Conservation (phyloP, 2,113 vertebrate genomes). For the Bujurquina vittata region DNA sequence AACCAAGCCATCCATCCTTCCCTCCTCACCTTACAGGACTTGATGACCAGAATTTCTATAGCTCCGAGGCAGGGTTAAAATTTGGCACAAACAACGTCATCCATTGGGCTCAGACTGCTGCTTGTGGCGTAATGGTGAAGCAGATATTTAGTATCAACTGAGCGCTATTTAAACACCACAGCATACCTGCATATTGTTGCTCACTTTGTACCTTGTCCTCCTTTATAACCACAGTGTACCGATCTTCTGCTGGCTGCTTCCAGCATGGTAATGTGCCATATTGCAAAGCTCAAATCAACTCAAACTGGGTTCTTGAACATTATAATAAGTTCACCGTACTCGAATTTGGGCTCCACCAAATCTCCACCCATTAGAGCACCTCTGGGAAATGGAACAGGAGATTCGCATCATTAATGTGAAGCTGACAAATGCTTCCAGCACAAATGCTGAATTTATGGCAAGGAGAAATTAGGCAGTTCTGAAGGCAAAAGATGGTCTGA, state of each 20-base stretch:
- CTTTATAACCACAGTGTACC: too few species aligned
- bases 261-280: too few species aligned
- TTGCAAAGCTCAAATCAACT: too few species aligned
- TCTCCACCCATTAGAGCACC: neutral
- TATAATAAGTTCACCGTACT: neutral
- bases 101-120: neutral
- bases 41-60: constrained; percentile 97
- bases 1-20: neutral
- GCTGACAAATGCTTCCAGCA: neutral
- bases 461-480: neutral
- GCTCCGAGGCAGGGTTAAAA: constrained; percentile 49
- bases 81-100: too few species aligned
- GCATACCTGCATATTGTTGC: neutral
- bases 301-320: too few species aligned
- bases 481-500: neutral
- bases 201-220: too few species aligned
- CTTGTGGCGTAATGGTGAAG: neutral
- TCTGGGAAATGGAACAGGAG: neutral
- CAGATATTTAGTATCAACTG: neutral
- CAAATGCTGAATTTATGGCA: neutral
- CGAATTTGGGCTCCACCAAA: neutral
- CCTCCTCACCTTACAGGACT: constrained; percentile 90
- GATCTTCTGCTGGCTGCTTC: too few species aligned
- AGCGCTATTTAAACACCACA: neutral
- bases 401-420: neutral